phyloP scores from a whole-genome alignment of 2,888 invertebrate genomes.

The Metalampra italica region DNA sequence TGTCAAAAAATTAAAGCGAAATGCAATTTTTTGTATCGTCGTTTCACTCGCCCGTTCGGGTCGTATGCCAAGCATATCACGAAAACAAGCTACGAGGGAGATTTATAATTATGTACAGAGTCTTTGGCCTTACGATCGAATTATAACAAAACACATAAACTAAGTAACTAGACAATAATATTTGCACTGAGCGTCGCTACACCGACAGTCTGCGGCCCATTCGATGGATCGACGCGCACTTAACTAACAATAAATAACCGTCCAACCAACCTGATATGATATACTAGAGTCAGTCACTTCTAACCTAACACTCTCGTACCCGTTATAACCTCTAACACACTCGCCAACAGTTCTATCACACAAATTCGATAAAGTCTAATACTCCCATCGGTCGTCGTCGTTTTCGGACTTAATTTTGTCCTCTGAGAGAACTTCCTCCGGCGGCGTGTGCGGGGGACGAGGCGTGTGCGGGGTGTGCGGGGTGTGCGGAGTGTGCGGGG shows the following conservation, averaged over 20 bases:
- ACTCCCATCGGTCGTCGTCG: slow-evolving; percentile 82
- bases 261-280: slow-evolving; percentile 24
- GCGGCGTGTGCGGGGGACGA: slow-evolving; percentile 32
- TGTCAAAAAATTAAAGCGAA: slow-evolving; percentile 66
- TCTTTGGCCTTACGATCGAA: slow-evolving; percentile 74
- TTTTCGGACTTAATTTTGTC: slow-evolving; percentile 79
- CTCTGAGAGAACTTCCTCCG: slow-evolving; percentile 57
- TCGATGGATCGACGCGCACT: slow-evolving; percentile 15
- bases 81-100: slow-evolving; percentile 35
- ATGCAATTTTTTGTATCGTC: slow-evolving; percentile 73
- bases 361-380: slow-evolving; percentile 36
- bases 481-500: slow-evolving; percentile 32
- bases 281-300: slow-evolving; percentile 23
- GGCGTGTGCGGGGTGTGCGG: slow-evolving; percentile 36
- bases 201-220: slow-evolving; percentile 18
- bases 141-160: slow-evolving; percentile 37
- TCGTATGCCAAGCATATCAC: slow-evolving; percentile 44
- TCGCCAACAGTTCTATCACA: slow-evolving; percentile 21
- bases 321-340: slow-evolving; percentile 33
- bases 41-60: slow-evolving; percentile 43
- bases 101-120: slow-evolving; percentile 66
- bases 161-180: slow-evolving; percentile 42
- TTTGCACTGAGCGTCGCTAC: slow-evolving; percentile 46
- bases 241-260: slow-evolving; percentile 40
- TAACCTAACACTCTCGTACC: slow-evolving; percentile 32